Percentiles rank a stretch among this genome's conserved stretches.
Evolutionary conservation across 1,140 invertebrate genomes (phyloP).

Genomic region (Oedothorax gibbosus): DNA sequence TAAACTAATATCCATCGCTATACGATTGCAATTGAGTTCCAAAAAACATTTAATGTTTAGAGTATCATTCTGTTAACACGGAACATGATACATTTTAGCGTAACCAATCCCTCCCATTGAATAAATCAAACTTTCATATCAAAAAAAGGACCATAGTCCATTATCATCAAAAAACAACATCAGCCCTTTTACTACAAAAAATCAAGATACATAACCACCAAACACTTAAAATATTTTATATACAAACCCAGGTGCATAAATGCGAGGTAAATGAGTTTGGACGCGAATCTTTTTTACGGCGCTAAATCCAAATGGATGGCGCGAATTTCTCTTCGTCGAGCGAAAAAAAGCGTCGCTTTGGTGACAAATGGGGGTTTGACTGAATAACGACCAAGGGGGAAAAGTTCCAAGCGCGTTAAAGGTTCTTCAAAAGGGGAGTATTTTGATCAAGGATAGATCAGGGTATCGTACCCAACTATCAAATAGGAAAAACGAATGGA

Average conservation of each 20-base stretch:
- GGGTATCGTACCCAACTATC: slow-evolving; percentile 55
- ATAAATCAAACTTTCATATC: no score
- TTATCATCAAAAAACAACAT: no score
- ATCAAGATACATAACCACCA: no score
- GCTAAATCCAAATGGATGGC: slow-evolving; percentile 44
- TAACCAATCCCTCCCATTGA: no score
- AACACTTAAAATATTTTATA: not conserved
- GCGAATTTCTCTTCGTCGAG: slow-evolving; percentile 23
- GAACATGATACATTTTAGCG: no score
- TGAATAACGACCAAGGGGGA: slow-evolving; percentile 50
- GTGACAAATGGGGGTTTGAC: slow-evolving; percentile 59
- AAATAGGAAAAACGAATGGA: slow-evolving; percentile 55
- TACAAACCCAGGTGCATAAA: not conserved
- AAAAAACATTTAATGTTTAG: no score
- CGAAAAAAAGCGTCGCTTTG: slow-evolving; percentile 28
- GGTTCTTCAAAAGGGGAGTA: slow-evolving; percentile 48
- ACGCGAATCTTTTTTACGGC: slow-evolving; percentile 31
- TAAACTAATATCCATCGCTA: no score
- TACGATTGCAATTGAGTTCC: no score
- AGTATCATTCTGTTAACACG: no score
- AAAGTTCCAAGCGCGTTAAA: slow-evolving; percentile 51
- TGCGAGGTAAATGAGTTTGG: slow-evolving; percentile 44
- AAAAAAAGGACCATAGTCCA: no score
- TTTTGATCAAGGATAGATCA: slow-evolving; percentile 57
- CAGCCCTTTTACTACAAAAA: no score